Conservation (phyloP, 2,888 invertebrate genomes). For the Ectemnius lituratus region DNA sequence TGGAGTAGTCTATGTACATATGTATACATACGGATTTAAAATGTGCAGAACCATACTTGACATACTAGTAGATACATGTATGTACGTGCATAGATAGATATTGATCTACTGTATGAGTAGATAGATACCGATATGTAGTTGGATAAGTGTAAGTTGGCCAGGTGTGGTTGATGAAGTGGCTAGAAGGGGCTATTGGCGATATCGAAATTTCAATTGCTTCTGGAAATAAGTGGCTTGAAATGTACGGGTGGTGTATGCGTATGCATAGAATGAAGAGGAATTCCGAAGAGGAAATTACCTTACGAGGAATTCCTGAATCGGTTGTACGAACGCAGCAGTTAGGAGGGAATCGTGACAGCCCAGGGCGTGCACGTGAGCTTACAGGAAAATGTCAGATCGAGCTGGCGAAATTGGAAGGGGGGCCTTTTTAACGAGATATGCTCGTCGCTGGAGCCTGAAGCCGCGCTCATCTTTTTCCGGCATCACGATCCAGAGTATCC, state of each 20-base stretch:
- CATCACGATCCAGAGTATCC: neutral
- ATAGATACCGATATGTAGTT: too few species aligned
- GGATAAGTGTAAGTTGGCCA: too few species aligned
- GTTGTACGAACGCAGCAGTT: constrained; percentile 74
- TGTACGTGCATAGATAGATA: too few species aligned
- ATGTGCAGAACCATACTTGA: too few species aligned
- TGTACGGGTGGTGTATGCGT: constrained; percentile 52
- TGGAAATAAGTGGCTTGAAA: constrained; percentile 22
- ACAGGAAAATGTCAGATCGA: constrained; percentile 77
- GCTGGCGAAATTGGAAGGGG: constrained; percentile 74
- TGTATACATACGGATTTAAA: too few species aligned
- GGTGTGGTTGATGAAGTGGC: too few species aligned
- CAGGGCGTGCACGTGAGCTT: constrained; percentile 77
- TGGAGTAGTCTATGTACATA: too few species aligned
- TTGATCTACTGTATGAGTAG: too few species aligned
- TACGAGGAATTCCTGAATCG: constrained; percentile 75
- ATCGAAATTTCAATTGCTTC: too few species aligned
- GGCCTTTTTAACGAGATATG: constrained; percentile 69
- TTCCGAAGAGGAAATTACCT: constrained; percentile 74
- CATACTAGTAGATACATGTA: too few species aligned
- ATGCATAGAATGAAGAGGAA: constrained; percentile 67
- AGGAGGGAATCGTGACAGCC: constrained; percentile 76
- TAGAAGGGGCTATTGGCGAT: too few species aligned
- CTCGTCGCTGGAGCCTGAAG: constrained; percentile 63
- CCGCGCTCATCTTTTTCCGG: constrained; percentile 51